Evolutionary conservation across 2,888 invertebrate species (phyloP).

Genomic region (Pelosia muscerda): DNA sequence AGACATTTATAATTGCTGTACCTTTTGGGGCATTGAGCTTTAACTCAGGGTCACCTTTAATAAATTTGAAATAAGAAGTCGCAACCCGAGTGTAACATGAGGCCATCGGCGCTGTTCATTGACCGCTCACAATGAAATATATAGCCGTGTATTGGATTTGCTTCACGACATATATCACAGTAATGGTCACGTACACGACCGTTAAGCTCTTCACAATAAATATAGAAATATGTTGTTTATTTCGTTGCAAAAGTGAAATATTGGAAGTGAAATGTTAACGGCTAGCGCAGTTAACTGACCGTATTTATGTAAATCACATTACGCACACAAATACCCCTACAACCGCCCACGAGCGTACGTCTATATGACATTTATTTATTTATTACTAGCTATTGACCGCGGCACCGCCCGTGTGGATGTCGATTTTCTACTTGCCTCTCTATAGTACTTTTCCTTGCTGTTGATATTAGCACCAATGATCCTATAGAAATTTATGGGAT

Average conservation of each 20-base stretch:
- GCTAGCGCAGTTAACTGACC: no score
- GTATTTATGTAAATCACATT: no score
- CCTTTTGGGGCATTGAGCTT: background rate
- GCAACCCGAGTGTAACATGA: background rate
- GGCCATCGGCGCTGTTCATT: background rate
- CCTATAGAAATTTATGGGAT: no score
- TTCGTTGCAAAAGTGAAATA: background rate
- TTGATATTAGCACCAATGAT: no score
- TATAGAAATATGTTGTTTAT: background rate
- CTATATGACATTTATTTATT: no score
- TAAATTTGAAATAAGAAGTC: constrained; percentile 1
- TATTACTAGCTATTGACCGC: no score
- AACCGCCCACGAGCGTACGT: no score
- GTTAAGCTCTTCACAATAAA: background rate
- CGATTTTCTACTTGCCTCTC: no score
- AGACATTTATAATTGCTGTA: background rate
- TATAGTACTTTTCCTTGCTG: no score
- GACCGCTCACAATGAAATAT: constrained; percentile 8
- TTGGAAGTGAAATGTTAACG: no score
- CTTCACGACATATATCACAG: constrained; percentile 6
- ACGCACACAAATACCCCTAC: no score
- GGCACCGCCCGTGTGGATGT: no score
- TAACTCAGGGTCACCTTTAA: background rate
- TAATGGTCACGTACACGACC: background rate
- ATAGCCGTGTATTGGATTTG: constrained; percentile 3